Evolutionary conservation across 2,888 invertebrate species (phyloP).

Genomic region (Drosophila paramelanica): DNA sequence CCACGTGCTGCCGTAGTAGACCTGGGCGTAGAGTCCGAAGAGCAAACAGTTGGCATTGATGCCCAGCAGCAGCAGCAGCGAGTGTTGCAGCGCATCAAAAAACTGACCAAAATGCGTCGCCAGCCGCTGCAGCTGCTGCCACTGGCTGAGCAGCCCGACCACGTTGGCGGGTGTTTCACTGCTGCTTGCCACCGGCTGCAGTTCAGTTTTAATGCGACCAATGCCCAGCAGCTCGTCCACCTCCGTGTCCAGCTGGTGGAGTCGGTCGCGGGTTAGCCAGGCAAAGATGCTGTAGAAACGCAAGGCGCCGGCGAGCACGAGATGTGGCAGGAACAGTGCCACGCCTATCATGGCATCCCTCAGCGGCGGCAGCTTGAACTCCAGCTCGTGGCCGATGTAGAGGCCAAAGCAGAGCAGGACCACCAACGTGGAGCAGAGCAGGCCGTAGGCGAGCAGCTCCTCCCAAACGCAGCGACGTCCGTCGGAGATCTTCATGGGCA

Average conservation of each 20-base stretch:
- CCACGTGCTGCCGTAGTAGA: slow-evolving; percentile 76
- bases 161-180: slow-evolving; percentile 2
- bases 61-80: slow-evolving; percentile 65
- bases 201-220: slow-evolving; percentile 23
- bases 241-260: slow-evolving; percentile 42
- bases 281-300: slow-evolving; percentile 53
- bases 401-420: slow-evolving; percentile 59
- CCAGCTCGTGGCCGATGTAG: slow-evolving; percentile 79
- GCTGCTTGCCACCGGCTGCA: slow-evolving; percentile 17
- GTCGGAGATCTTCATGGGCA: slow-evolving; percentile 11
- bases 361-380: slow-evolving; percentile 77
- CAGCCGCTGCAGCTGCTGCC: slow-evolving; percentile 50
- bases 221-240: slow-evolving; percentile 34
- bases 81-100: slow-evolving; percentile 57
- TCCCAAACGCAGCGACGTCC: neutral
- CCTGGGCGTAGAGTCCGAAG: slow-evolving; percentile 66
- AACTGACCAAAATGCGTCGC: slow-evolving; percentile 33
- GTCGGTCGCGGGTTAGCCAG: slow-evolving; percentile 64
- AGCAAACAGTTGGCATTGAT: slow-evolving; percentile 79
- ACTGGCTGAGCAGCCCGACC: slow-evolving; percentile 33
- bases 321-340: slow-evolving; percentile 81
- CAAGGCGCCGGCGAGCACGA: slow-evolving; percentile 67
- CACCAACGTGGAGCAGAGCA: slow-evolving; percentile 67
- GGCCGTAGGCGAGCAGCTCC: slow-evolving; percentile 58
- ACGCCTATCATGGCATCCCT: slow-evolving; percentile 70